These are phyloP conservation scores for Dermatemys mawii DNA, from an alignment of 2,113 vertebrate genomes.

Conservation along the genomic window DNA sequence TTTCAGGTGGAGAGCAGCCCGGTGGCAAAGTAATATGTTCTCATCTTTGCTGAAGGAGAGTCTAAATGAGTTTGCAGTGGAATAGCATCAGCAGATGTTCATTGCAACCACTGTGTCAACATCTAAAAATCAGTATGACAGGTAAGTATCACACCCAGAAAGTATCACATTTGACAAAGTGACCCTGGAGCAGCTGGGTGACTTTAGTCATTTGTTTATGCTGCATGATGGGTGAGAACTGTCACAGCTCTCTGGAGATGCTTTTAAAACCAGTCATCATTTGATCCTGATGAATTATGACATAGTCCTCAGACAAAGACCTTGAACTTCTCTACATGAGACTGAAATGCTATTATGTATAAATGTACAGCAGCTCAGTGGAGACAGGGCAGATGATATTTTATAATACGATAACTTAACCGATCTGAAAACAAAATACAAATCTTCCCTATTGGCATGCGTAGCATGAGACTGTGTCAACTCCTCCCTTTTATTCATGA, in stretches of 20 bases:
- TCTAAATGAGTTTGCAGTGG: neutral
- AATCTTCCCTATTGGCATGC: neutral
- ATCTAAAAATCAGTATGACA: constrained; percentile 46
- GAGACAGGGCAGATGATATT: neutral
- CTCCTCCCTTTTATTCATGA: neutral
- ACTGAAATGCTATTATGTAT: neutral
- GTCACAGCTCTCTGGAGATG: constrained; percentile 18
- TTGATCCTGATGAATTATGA: constrained; percentile 52
- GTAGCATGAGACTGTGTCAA: neutral
- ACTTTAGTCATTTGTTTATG: constrained; percentile 13
- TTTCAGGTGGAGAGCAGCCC: constrained; percentile 13
- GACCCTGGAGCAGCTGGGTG: constrained; percentile 56
- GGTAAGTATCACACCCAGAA: neutral
- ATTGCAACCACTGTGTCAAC: neutral
- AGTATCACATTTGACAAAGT: neutral
- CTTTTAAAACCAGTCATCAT: constrained; percentile 1
- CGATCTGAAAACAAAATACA: neutral
- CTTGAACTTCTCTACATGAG: neutral
- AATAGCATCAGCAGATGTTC: constrained; percentile 59
- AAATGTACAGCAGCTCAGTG: neutral
- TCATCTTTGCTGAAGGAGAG: constrained; percentile 9
- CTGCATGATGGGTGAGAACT: neutral
- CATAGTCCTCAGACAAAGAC: neutral
- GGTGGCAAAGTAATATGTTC: neutral
- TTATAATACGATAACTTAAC: neutral